These are phyloP conservation scores for Semicossyphus pulcher DNA, from an alignment of 2,113 vertebrate genomes.

Conservation along the genomic window DNA sequence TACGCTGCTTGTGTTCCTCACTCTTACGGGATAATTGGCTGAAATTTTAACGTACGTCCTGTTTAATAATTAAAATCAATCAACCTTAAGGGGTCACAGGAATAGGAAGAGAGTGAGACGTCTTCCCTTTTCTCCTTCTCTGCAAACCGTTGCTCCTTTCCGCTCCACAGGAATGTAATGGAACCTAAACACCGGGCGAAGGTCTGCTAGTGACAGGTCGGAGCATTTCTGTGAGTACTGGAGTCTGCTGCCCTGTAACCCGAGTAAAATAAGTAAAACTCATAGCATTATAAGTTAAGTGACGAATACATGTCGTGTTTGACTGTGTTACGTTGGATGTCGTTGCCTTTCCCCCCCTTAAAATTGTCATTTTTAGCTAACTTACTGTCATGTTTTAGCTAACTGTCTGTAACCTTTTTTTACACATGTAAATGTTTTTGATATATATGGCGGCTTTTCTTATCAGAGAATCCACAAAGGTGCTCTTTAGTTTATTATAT, in stretches of 20 bases:
- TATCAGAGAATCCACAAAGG: not conserved
- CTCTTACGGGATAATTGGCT: no score
- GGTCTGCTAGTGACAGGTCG: conserved; percentile 27
- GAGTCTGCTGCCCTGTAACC: not conserved
- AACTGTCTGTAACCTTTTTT: not conserved
- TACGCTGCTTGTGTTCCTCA: not conserved
- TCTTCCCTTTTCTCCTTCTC: fast-evolving
- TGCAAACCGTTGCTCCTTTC: not conserved
- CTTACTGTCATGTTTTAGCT: not conserved
- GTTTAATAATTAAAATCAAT: not conserved
- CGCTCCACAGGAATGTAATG: conserved; percentile 17
- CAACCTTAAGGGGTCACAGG: not conserved
- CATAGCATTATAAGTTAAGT: fast-evolving
- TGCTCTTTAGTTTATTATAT: not conserved
- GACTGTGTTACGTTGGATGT: not conserved
- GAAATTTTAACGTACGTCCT: not conserved
- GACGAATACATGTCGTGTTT: not conserved
- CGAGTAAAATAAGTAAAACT: fast-evolving
- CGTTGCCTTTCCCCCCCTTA: not conserved
- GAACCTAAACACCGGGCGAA: conserved; percentile 27
- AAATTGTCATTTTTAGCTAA: not conserved
- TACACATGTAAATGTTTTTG: not conserved
- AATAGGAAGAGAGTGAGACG: conserved; percentile 16
- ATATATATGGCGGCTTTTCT: not conserved
- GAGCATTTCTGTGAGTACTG: conserved; percentile 36